Conservation (phyloP, 1,140 invertebrate genomes). For the Mycetomoellerius zeteki region DNA sequence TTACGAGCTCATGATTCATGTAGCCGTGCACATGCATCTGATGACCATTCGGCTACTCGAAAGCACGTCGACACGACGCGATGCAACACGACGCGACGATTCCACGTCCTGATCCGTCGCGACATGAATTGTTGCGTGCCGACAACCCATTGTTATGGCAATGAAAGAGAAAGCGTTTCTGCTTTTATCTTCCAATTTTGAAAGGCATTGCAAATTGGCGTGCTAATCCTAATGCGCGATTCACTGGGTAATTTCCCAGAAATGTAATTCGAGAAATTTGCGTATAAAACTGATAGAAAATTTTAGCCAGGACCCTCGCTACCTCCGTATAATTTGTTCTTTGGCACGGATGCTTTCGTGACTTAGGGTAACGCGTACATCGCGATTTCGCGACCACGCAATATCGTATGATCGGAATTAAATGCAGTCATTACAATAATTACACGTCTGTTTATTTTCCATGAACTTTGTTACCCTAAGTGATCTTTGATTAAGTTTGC, state of each 20-base stretch:
- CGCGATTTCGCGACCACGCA: constrained; percentile 41
- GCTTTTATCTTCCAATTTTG: constrained; percentile 73
- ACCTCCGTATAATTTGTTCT: constrained; percentile 31
- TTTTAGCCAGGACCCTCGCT: neutral
- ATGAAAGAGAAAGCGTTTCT: constrained; percentile 65
- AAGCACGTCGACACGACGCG: constrained; percentile 55
- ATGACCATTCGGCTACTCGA: constrained; percentile 67
- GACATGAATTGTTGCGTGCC: constrained; percentile 71
- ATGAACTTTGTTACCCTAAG: neutral
- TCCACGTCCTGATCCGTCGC: constrained; percentile 69
- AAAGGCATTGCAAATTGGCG: constrained; percentile 68
- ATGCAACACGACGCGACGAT: constrained; percentile 72
- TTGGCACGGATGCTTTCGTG: constrained; percentile 48
- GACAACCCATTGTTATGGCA: constrained; percentile 70
- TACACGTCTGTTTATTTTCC: constrained; percentile 13
- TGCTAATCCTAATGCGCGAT: constrained; percentile 72
- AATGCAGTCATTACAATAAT: constrained; percentile 54
- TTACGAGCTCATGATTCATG: constrained; percentile 43
- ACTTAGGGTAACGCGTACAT: constrained; percentile 29
- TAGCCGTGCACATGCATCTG: constrained; percentile 56
- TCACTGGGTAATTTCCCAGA: constrained; percentile 69
- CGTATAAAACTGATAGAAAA: constrained; percentile 61
- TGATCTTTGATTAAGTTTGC: constrained; percentile 16
- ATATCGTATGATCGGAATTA: constrained; percentile 55
- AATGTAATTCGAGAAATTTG: constrained; percentile 70